Evolutionary conservation across 2,888 invertebrate genomes (phyloP).

Genomic region (Mactromeris polynyma): DNA sequence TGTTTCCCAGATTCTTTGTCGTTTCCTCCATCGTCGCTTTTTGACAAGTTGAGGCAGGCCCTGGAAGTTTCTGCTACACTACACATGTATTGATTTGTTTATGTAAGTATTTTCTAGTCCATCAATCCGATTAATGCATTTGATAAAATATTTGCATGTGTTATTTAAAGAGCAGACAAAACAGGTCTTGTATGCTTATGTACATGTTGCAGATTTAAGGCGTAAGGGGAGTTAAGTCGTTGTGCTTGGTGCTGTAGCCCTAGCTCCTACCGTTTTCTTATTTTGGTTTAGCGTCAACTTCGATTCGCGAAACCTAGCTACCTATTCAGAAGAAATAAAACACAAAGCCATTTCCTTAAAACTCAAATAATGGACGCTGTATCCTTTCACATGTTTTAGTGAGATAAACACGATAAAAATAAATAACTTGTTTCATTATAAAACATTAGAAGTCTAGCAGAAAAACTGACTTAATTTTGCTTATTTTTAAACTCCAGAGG

Average conservation of each 20-base stretch:
- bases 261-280: background rate
- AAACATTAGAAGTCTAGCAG: too few species aligned
- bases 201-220: background rate
- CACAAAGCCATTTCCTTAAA: background rate
- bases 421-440: too few species aligned
- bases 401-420: too few species aligned
- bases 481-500: too few species aligned
- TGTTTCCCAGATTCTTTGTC: background rate
- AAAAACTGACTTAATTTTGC: too few species aligned
- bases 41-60: constrained; percentile 17
- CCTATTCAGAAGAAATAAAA: background rate
- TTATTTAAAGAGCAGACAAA: background rate
- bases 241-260: background rate
- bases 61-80: background rate
- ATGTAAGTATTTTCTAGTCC: background rate
- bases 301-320: too few species aligned
- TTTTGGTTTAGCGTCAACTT: background rate
- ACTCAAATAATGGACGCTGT: too few species aligned
- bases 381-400: too few species aligned
- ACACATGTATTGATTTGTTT: constrained; percentile 2
- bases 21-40: background rate
- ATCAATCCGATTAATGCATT: background rate
- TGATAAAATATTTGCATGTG: background rate
- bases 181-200: background rate
- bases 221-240: too few species aligned